Base-by-base conservation (phyloP, 2,113 vertebrate genomes). In the Bubo blakistoni region DNA sequence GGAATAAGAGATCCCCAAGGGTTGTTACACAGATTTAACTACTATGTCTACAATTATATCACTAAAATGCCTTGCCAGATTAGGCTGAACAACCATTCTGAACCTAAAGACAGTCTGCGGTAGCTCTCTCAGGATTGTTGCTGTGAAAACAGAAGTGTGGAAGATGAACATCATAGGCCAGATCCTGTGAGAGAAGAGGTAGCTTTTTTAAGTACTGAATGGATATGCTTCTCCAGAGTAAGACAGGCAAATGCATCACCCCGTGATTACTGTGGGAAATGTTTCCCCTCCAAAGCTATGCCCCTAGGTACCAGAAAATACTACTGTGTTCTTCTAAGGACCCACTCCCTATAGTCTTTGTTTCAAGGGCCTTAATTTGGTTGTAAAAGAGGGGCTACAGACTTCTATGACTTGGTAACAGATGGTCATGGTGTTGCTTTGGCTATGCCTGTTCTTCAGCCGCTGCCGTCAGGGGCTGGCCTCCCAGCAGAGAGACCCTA, bases 391-490 rank as follows among this genome's bases (percentile, higher is more conserved):
- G 90, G 17, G 29, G 13, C 71, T 40, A 14, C 27, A 27, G 25
- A 4, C 1, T 83, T 62, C 26, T 62, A 11, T 27, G 22, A 17
- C 59, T 89, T 32, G 10, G 17, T 34, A 25, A 63, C 20, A 57
- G 34, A 6, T 36, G 65, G 51, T 25, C 38, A 8, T 7, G 13
- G 25, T 26, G 38, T 4, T 78, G 59, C 2, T 4, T 10, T 65
- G 77, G 21, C 34, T 15, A 0, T 58, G 46, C 67, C 27, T 52
- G 67, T 14, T 42, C 22, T 71, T 16, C 47, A 67, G 58, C 65
- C 2, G 0, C 38, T 34, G n/a, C 19, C 0, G 2, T 63, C 61
- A 9, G 13, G 40, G 49, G 38, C 7, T 54, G n/a, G 17, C 4
- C 26, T 42, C 51, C 46, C 77, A 22, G 58, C 46, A 87, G 66